Evolutionary conservation across 2,797 vertebrate genomes (phyloP), one percentile per base, ranked within the genome.

Genomic region (Aeoliscus strigatus): DNA sequence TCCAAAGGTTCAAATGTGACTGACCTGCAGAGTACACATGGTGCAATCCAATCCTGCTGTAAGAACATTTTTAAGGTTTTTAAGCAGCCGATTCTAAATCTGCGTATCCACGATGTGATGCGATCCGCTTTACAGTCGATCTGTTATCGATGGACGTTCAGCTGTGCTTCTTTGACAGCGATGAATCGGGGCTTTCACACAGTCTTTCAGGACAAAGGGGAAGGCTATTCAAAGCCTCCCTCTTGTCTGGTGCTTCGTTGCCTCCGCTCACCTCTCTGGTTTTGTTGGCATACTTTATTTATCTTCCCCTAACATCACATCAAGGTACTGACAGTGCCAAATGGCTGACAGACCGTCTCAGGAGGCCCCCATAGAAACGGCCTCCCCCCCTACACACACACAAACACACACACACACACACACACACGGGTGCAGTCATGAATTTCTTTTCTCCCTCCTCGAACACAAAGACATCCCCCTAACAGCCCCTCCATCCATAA

Each of bases 401-500:
- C 27, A 12, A 4, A 29, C 27, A 29, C 25, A 25, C 37, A 25
- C 24, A 23, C 24, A 46, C 30, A 57, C 39, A 45, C 46, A 38
- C 62, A 70, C 26, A n/a, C n/a, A n/a, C 16, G 51, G 27, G 58
- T 26, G 49, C 63, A 62, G 47, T 25, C 1, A 24, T 38, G 40
- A 50, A 46, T 56, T 45, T 60, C 63, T 15, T 15, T 17, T 26
- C 26, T 12, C 60, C 51, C 51, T 37, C 49, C 28, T 34, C 3
- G 17, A 65, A 71, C 49, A 85, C 79, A 84, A 82, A 83, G 67
- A 66, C 47, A 30, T 25, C 36, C 67, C 70, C 60, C 58, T 18
- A 14, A 37, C 43, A 51, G 44, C 47, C 39, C 18, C 47, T 66
- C 32, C 7, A 48, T 59, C 62, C 57, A 73, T 57, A 79, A 75